Conservation (phyloP, 2,888 invertebrate genomes). For the Cyrtodaria siliqua region DNA sequence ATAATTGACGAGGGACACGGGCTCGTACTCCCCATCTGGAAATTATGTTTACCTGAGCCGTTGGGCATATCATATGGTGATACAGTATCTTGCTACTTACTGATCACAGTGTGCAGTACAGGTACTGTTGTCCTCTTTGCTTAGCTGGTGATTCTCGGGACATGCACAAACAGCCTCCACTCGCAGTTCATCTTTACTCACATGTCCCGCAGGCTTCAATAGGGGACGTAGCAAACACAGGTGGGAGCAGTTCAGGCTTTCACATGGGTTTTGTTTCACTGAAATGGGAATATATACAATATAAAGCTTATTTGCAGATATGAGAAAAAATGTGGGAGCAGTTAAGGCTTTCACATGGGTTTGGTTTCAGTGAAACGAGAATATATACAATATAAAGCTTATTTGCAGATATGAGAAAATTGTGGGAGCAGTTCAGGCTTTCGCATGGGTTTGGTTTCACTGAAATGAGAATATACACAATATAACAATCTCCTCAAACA, state of each 20-base stretch:
- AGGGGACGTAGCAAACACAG: conserved; percentile 91
- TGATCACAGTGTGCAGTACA: conserved; percentile 76
- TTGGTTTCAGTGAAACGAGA: conserved; percentile 66
- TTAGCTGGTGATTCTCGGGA: conserved; percentile 95
- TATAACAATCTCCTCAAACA: too few species aligned
- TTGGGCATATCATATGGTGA: too few species aligned
- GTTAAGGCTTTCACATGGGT: conserved; percentile 88
- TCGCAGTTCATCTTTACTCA: conserved; percentile 75
- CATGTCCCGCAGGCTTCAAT: conserved; percentile 84
- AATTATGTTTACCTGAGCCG: too few species aligned
- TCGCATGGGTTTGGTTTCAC: conserved; percentile 43
- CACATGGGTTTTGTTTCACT: conserved; percentile 89
- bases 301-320: too few species aligned
- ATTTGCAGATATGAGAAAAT: too few species aligned
- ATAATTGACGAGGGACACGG: too few species aligned
- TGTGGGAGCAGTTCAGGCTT: too few species aligned
- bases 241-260: conserved; percentile 91
- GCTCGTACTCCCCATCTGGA: too few species aligned
- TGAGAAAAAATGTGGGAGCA: too few species aligned
- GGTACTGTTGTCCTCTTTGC: conserved; percentile 88
- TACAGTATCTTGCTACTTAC: too few species aligned
- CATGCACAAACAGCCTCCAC: conserved; percentile 92
- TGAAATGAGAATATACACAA: too few species aligned
- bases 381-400: too few species aligned
- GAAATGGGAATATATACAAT: background rate